A percentile compares a stretch with the other conserved stretches of the same genome.
Evolutionary conservation across 2,797 vertebrate species (phyloP).

Genomic region (Enteromius paludinosus): DNA sequence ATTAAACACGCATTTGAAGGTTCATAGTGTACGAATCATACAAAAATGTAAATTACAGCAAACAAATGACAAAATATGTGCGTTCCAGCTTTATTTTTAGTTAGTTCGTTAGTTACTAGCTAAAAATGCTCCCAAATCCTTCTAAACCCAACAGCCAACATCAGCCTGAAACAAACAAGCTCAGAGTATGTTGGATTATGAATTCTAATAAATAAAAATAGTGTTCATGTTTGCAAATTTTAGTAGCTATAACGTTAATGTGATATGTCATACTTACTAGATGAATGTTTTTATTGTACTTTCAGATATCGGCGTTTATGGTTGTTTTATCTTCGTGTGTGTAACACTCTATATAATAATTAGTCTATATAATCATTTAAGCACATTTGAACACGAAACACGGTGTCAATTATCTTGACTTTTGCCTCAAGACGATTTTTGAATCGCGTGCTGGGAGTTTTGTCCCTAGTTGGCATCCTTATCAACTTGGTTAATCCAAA

Average conservation of each 20-base stretch:
- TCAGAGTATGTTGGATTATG: not conserved
- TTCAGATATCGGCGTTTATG: not conserved
- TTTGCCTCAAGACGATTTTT: not conserved
- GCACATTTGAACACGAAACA: not conserved
- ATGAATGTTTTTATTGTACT: not conserved
- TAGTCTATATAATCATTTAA: not conserved
- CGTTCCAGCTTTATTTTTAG: too few relatives aligned
- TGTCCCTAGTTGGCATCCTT: conserved; percentile 66
- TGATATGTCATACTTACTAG: not conserved
- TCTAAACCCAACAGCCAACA: not conserved
- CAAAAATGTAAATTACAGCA: too few relatives aligned
- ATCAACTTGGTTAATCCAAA: conserved; percentile 62
- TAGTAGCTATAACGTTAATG: not conserved
- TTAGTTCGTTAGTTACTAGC: too few relatives aligned
- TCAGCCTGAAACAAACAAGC: not conserved
- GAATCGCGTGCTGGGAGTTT: not conserved
- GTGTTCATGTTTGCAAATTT: not conserved
- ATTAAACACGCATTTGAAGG: too few relatives aligned
- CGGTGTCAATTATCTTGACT: not conserved
- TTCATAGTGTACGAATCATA: too few relatives aligned
- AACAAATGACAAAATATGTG: too few relatives aligned
- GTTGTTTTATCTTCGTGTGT: not conserved
- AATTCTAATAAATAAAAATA: not conserved
- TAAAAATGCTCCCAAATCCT: not conserved
- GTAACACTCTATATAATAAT: not conserved